Evolutionary conservation across 2,888 invertebrate species (phyloP), one percentile per base, ranked within the genome.

Genomic region (Scrobipalpa atriplicella): DNA sequence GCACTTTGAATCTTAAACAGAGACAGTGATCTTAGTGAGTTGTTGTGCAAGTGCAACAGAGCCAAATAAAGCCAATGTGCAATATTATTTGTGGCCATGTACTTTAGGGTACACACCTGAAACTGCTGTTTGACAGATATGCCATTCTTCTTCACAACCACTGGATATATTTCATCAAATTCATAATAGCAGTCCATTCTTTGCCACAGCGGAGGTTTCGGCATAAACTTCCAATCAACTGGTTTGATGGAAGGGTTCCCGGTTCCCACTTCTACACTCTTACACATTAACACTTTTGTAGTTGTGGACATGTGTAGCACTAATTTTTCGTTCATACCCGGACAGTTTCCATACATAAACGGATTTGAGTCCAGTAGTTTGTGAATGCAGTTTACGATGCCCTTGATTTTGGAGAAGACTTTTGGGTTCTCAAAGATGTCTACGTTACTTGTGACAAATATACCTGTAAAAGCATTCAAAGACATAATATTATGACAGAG

Each of bases 151-250:
- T 94, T 91, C 47, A 94, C 93, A 70, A 94, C 87, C 21, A 97
- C 94, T 64, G 96, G 95, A 81, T 96, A 95, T 13, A 95, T 86
- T 75, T 96, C 95, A 85, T 97, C 96, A 80, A 98, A 92, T 74
- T 96, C 95, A 78, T 96, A 95, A 75, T 94, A 94, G 72, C 96
- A 95, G 78, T 97, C 96, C 29, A 98, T 83, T 71, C 95, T 93
- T 73, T 95, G 94, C 97, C 97, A 98, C 71, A 94, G 95, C 21
- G 95, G 95, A 0, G 93, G 82, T 79, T 95, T 95, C 0, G 95
- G 90, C 73, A 95, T 91, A 80, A 96, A 96, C 81, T 96, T 97
- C 94, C 96, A 95, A 29, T 98, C 97, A 36, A 95, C 95, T 10
- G 95, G 95, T 72, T 94, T 95, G 47, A 94, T 94, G 63, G 93